Evolutionary conservation across 2,113 vertebrate genomes (phyloP), one percentile per base, ranked within the genome.

Genomic region (Paradoxurus hermaphroditus): DNA sequence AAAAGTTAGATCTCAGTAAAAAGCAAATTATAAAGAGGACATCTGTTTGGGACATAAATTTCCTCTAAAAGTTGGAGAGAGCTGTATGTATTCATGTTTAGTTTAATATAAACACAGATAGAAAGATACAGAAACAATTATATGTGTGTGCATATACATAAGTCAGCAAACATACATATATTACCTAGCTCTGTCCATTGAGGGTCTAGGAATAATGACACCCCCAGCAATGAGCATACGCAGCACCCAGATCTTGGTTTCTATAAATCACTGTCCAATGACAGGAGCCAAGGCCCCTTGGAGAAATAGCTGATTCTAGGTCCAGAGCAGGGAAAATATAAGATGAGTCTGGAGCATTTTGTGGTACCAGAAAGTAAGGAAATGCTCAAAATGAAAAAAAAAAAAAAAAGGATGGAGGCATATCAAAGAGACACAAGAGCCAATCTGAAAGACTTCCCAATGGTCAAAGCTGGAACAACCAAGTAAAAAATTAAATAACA

Each of bases 21-120:
- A 87, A 91, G 34, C 34, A 87, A n/a, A 90, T 72, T 86, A 82
- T n/a, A 86, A 59, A 91, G 72, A 89, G 63, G 70, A 73, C 36
- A 85, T 85, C 39, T 90, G 36, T 89, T 92, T 39, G 82, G 73
- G 63, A 56, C 12, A 19, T 65, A 77, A 88, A 21, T 84, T 79
- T 97, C 89, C 51, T 79, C 25, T 46, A 44, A 84, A 91, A 94
- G 21, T 68, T 90, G 39, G n/a, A 27, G n/a, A 89, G 39, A 89
- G 31, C 10, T 56, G 11, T 90, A 65, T 67, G 12, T 90, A 49
- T 27, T 90, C 63, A 89, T 65, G 11, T 41, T 90, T 86, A 84
- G 29, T 51, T 78, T 78, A 72, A 84, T 68, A 93, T 34, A 95
- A 91, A 86, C 18, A 94, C 65, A 81, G n/a, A 39, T 21, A 9